Evolutionary conservation across 1,140 invertebrate genomes (phyloP), one percentile per base, ranked within the genome.

Genomic region (Drosophila nikananu): DNA sequence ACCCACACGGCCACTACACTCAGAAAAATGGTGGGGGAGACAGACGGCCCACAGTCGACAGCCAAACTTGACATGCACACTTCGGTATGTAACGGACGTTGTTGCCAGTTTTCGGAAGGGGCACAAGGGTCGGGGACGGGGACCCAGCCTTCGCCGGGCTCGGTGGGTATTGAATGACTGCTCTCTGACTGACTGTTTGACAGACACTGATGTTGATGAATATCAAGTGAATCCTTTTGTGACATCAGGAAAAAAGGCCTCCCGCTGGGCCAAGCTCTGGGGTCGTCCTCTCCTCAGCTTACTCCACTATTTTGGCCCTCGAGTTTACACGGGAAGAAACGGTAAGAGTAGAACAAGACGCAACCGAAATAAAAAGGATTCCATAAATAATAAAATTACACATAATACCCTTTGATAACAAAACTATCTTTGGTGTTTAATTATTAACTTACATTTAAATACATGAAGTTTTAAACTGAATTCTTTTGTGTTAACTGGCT

Each of bases 191-290:
- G 84, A 83, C 86, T 86, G 81, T 82, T 90, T 83, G 89, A 86
- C 90, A 90, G 90, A 82, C 91, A 91, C 90, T 92, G 90, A 92
- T 92, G 90, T 92, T 92, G 91, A 92, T 92, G 91, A 91, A 92
- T 92, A 92, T 92, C 91, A 92, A 92, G 91, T 92, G 91, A 92
- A 92, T 92, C 91, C 91, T 92, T 92, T 92, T 92, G 91, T 92
- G 91, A 92, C 90, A 92, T 91, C 90, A 80, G 71, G 71, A 75
- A 83, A 83, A 87, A 83, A 71, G 84, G 81, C 84, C 81, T 84
- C 84, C 86, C 84, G 81, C 84, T 89, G 81, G 84, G 84, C 48
- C 58, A 71, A 57, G 58, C 62, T 60, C 58, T 51, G 49, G 57
- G 66, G 48, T 64, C 60, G 62, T n/a, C n/a, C 46, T 51, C 44